Conservation (phyloP, 2,113 vertebrate genomes). For the Mesocricetus auratus region DNA sequence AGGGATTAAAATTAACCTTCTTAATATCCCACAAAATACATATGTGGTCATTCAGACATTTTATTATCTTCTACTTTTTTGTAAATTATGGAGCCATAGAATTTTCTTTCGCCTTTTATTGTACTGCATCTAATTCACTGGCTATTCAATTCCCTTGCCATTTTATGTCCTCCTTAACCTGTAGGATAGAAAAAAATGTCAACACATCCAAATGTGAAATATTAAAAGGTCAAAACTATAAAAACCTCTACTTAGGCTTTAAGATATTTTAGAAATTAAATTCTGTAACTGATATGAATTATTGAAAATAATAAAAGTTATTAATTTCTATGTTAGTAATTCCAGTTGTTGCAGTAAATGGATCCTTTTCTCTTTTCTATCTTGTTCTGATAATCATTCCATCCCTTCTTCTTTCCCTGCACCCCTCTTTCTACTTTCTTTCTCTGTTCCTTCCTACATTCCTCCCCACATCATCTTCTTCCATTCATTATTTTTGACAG, state of each 20-base stretch:
- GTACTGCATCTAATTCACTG: slow-evolving; percentile 63
- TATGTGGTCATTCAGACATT: neutral
- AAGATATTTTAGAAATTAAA: slow-evolving; percentile 71
- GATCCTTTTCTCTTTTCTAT: neutral
- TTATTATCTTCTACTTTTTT: slow-evolving; percentile 26
- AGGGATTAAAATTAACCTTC: neutral
- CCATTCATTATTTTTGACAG: neutral
- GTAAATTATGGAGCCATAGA: slow-evolving; percentile 22
- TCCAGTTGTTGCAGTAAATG: neutral
- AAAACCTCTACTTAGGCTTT: slow-evolving; percentile 65
- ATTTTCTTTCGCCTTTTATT: slow-evolving; percentile 71
- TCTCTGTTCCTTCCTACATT: neutral
- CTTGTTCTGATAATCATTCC: neutral
- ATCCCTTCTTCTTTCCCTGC: too few relatives aligned
- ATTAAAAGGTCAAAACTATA: slow-evolving; percentile 71
- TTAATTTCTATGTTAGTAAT: slow-evolving; percentile 54
- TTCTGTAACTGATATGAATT: slow-evolving; percentile 29
- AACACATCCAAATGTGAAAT: slow-evolving; percentile 65
- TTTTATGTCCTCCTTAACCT: slow-evolving; percentile 64
- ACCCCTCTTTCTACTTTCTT: too few relatives aligned
- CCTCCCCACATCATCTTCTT: neutral
- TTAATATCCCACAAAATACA: neutral
- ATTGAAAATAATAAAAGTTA: slow-evolving; percentile 20
- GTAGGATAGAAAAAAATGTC: slow-evolving; percentile 62
- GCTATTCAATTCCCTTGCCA: slow-evolving; percentile 52